phyloP scores from a whole-genome alignment of 2,797 vertebrate species.

The Apogon talboti region DNA sequence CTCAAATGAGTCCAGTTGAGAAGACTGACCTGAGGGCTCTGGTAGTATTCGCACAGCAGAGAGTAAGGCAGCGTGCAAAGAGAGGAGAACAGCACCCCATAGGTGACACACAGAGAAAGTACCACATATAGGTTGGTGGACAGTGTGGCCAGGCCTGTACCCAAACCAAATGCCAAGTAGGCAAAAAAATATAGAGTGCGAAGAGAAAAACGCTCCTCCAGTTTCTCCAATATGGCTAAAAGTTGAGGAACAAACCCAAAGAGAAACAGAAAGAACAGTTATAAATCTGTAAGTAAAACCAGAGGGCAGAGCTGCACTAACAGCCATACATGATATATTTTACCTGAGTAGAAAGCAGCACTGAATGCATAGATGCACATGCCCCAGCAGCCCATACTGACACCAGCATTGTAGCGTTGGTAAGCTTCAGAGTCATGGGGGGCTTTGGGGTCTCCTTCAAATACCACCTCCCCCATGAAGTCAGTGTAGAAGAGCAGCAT shows the following conservation, averaged over 20 bases:
- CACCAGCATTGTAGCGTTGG: constrained; percentile 92
- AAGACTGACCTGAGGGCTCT: constrained; percentile 92
- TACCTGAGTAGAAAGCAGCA: constrained; percentile 97
- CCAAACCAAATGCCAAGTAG: constrained; percentile 94
- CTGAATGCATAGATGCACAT: constrained; percentile 99
- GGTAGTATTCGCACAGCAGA: constrained; percentile 98
- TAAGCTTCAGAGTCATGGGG: constrained; percentile 91
- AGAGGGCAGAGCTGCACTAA: background rate
- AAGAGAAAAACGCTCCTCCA: constrained; percentile 93
- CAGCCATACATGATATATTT: background rate
- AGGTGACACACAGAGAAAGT: constrained; percentile 93
- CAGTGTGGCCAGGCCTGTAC: constrained; percentile 94
- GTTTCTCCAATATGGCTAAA: constrained; percentile 93
- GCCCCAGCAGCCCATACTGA: constrained; percentile 98
- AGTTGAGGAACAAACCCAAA: constrained; percentile 24
- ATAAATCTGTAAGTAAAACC: background rate
- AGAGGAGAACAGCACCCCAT: constrained; percentile 95
- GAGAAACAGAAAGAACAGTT: constrained; percentile 18
- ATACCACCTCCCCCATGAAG: constrained; percentile 99
- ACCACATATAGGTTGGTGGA: constrained; percentile 95
- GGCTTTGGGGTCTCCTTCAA: constrained; percentile 94
- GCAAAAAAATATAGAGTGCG: constrained; percentile 97
- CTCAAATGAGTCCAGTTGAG: background rate
- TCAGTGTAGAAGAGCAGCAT: constrained; percentile 99
- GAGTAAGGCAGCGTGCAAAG: constrained; percentile 99